phyloP scores from a whole-genome alignment of 2,113 vertebrate genomes.

The Macquaria ambigua region DNA sequence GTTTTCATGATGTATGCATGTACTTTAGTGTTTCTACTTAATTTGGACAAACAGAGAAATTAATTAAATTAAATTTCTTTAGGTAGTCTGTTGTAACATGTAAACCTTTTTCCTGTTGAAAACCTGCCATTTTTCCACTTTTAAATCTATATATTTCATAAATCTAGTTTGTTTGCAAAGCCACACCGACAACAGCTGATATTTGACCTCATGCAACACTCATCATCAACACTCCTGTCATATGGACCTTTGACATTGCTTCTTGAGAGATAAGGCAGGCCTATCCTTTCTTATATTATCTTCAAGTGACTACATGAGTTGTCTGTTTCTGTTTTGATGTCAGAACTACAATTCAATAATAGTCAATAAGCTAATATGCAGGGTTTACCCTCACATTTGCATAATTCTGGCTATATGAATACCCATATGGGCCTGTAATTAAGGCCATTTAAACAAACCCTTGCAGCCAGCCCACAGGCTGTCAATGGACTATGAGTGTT shows the following conservation, averaged over 20 bases:
- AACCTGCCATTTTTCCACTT: background rate
- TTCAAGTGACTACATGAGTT: conserved; percentile 4
- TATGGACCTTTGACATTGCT: conserved; percentile 76
- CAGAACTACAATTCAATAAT: background rate
- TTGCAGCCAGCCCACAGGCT: background rate
- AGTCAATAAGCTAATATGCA: background rate
- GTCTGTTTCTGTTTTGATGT: conserved; percentile 15
- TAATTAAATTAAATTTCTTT: too few relatives aligned
- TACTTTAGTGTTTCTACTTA: background rate
- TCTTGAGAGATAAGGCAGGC: conserved; percentile 62
- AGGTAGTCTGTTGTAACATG: too few relatives aligned
- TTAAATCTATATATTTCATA: background rate
- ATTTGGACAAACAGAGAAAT: background rate
- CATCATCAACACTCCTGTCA: conserved; percentile 52
- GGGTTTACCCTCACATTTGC: background rate
- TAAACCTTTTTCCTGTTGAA: background rate
- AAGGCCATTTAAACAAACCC: background rate
- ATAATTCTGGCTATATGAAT: background rate
- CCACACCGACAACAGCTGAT: conserved; percentile 14
- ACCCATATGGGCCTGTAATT: background rate
- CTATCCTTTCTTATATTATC: conserved; percentile 36
- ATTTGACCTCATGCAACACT: conserved; percentile 51
- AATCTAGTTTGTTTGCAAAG: conserved; percentile 9
- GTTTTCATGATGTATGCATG: background rate
- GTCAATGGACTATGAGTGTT: background rate